Percentiles rank a stretch among this genome's conserved stretches.
Conservation (phyloP, 2,113 vertebrate species). For the Tautogolabrus adspersus region DNA sequence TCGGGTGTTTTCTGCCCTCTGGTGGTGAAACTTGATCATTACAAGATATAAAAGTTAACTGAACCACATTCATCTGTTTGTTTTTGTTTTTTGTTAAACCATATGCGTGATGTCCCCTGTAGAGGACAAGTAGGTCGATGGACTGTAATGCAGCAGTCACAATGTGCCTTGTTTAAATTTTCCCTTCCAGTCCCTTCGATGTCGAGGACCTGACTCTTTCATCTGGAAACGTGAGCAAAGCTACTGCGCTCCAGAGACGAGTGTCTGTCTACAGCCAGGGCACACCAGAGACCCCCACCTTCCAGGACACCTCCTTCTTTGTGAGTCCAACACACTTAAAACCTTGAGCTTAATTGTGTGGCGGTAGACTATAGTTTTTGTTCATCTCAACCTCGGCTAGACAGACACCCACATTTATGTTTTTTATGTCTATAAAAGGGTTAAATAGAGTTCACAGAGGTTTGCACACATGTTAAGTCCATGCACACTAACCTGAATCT, state of each 20-base stretch:
- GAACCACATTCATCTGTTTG: too few relatives aligned
- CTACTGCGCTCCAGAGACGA: conserved; percentile 92
- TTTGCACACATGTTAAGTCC: not conserved
- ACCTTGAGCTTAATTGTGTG: not conserved
- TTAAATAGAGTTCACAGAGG: not conserved
- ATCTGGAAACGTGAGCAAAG: conserved; percentile 90
- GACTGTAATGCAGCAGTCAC: not conserved
- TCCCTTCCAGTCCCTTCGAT: conserved; percentile 90
- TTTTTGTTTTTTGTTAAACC: not conserved
- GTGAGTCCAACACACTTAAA: conserved; percentile 83
- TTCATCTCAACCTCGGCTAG: not conserved
- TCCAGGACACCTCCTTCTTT: conserved; percentile 95
- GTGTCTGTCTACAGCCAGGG: conserved; percentile 98
- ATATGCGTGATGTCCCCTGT: too few relatives aligned
- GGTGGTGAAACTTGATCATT: conserved; percentile 44
- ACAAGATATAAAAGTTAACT: not conserved
- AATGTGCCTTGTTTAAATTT: not conserved
- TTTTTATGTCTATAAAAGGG: not conserved
- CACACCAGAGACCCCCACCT: conserved; percentile 95
- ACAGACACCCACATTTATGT: not conserved
- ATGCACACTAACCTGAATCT: conserved; percentile 20
- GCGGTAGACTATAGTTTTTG: not conserved
- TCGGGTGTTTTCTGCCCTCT: conserved; percentile 59
- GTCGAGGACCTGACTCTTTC: conserved; percentile 94
- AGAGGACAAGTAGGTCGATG: not conserved